A percentile compares a stretch with the other conserved stretches of the same genome.
phyloP scores from a whole-genome alignment of 2,888 invertebrate species.

The Spilosoma lubricipeda region DNA sequence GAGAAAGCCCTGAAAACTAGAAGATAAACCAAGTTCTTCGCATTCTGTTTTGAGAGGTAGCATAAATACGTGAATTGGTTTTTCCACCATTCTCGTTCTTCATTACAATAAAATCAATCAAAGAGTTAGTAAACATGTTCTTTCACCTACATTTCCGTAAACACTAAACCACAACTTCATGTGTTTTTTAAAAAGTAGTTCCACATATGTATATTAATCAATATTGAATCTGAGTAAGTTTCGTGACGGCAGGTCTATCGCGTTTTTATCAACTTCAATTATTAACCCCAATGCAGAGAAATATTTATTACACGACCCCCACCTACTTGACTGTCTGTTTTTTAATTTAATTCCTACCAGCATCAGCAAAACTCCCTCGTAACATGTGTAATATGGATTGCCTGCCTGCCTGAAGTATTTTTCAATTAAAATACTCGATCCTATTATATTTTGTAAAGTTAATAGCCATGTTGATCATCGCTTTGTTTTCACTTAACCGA shows the following conservation, averaged over 20 bases:
- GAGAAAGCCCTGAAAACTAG: not conserved
- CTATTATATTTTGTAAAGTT: no score
- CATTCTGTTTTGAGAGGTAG: not conserved
- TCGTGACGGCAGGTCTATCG: not conserved
- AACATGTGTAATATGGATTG: slow-evolving; percentile 29
- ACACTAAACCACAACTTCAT: not conserved
- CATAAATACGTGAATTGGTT: not conserved
- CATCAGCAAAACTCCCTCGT: slow-evolving; percentile 38
- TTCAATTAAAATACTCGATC: slow-evolving; percentile 63
- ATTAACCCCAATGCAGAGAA: slow-evolving; percentile 39
- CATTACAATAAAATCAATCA: not conserved
- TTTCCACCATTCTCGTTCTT: no score
- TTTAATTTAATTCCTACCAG: slow-evolving; percentile 37
- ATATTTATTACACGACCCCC: slow-evolving; percentile 34
- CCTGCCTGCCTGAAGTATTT: slow-evolving; percentile 61
- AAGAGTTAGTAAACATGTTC: not conserved
- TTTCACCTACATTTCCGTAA: not conserved
- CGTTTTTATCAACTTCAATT: slow-evolving; percentile 16
- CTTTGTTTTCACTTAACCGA: slow-evolving; percentile 43
- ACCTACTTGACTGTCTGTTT: slow-evolving; percentile 35
- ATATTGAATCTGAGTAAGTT: not conserved
- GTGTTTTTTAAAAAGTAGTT: not conserved
- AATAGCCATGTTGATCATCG: slow-evolving; percentile 50
- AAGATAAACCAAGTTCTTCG: not conserved
- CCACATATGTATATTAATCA: not conserved